Base-by-base conservation (phyloP, 2,113 vertebrate genomes). In the Aythya baeri region DNA sequence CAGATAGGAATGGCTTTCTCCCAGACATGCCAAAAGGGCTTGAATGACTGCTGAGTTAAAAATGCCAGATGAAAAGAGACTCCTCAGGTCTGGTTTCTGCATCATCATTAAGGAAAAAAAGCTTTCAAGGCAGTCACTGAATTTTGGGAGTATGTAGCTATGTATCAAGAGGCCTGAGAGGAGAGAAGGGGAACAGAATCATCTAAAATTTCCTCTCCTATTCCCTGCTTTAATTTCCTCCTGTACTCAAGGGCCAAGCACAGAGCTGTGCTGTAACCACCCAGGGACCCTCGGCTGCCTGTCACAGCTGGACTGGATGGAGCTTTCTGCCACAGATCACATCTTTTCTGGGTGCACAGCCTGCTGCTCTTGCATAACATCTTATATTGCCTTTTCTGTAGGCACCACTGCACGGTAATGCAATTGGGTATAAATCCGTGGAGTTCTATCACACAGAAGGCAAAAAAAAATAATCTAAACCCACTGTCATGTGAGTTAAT, bases 251-350 rank as follows among this genome's bases (percentile, higher is more conserved):
- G 17, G 75, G 21, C 72, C 22, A 50, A 81, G 54, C 20, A 31
- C 29, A 8, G 34, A 52, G 34, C 43, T 5, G 38, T 0, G 0
- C 13, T 94, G 80, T 75, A 50, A 81, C 43, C 77, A 61, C 2
- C 23, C 55, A 34, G 25, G n/a, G 55, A 22, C 54, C 67, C 52
- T 23, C 49, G 59, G 66, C 73, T 86, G 72, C 75, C 84, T 61
- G n/a, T 86, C 92, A 49, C 57, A 49, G 73, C 43, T 68, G 77
- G 38, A 57, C 23, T 61, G 74, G 46, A 52, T 22, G 4, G 73
- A 75, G 54, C 63, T 91, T 84, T 84, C 84, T 78, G 71, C 75
- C 74, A 91, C 66, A 85, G 70, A 94, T 89, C 44, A 50, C 84
- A 76, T 92, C 34, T 89, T 93, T 79, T 82, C 84, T 57, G 66